Percentiles rank a stretch among this genome's conserved stretches.
These are phyloP conservation scores for Amblyraja radiata DNA, from an alignment of 2,797 vertebrate species.

Conservation along the genomic window DNA sequence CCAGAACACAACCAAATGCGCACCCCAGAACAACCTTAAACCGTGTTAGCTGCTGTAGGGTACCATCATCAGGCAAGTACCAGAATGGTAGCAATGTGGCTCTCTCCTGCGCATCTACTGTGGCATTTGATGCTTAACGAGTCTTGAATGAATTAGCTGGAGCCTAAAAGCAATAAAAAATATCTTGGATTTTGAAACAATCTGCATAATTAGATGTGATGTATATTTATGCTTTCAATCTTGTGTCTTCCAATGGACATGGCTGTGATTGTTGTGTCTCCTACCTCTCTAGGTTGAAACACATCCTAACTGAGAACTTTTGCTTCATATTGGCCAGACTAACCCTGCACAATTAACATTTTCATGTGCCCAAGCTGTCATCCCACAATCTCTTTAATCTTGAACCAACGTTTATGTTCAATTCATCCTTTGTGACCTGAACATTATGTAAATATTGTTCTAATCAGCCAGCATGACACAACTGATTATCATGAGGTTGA, in stretches of 20 bases:
- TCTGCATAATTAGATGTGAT: not conserved
- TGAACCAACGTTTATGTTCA: not conserved
- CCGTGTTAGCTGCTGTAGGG: too few species aligned
- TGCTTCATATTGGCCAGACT: not conserved
- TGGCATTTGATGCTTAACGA: too few species aligned
- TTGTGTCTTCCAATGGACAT: not conserved
- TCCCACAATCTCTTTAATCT: slow-evolving; percentile 1
- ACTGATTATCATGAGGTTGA: not conserved
- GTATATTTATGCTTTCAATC: not conserved
- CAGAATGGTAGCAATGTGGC: too few species aligned
- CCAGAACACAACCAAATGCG: too few species aligned
- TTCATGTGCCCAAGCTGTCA: not conserved
- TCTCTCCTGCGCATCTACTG: too few species aligned
- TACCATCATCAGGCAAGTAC: too few species aligned
- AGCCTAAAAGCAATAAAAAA: not conserved
- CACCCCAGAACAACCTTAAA: too few species aligned
- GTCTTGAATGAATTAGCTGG: not conserved
- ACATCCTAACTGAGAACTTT: not conserved
- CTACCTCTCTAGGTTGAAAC: not conserved
- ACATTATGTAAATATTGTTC: slow-evolving; percentile 3
- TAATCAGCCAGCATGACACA: not conserved
- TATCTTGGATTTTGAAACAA: not conserved
- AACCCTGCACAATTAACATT: not conserved
- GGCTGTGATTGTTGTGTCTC: not conserved
- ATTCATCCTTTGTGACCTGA: not conserved